Base-by-base conservation (phyloP, 1,140 invertebrate species). In the Orchesella cincta region DNA sequence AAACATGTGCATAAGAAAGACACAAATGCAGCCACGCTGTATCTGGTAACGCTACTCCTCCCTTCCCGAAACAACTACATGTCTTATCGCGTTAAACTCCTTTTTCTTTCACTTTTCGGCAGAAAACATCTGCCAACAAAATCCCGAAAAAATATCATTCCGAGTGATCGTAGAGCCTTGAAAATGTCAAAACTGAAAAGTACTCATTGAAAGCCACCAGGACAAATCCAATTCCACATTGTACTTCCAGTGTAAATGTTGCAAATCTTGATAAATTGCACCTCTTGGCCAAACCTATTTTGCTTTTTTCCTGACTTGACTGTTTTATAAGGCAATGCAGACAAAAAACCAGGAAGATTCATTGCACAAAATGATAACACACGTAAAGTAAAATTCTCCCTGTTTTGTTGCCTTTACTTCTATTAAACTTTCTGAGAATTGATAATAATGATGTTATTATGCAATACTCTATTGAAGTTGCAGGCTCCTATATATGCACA, bases 241-340 rank as follows among this genome's bases (percentile, higher is more conserved):
- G 39, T 46, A 46, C 8, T 46, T 67, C 23, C 33, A 2, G 5
- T 3, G 31, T 12, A 33, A 67, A 67, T 16, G 28, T 29, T 67
- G 62, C 62, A 67, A 67, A 67, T 67, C 62, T 33, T 31, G 28
- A 67, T 67, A 67, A 67, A 67, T 67, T 67, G 62, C n/a, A n/a
- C n/a, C n/a, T n/a, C n/a, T 67, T 33, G 26, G 54, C 14, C n/a
- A n/a, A n/a, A n/a, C n/a, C n/a, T n/a, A n/a, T n/a, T n/a, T n/a
- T 18, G 54, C 54, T 5, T 57, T 16, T 57, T 57, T 26, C 54
- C 54, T 57, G 54, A n/a, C n/a, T 57, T 57, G 3, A 26, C 54
- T 8, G n/a, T n/a, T n/a, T n/a, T n/a, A n/a, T n/a, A n/a, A n/a
- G n/a, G n/a, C n/a, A n/a, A n/a, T n/a, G n/a, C n/a, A 57, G 5